Conservation (phyloP, 2,888 invertebrate species). For the Ectropis crepuscularia region DNA sequence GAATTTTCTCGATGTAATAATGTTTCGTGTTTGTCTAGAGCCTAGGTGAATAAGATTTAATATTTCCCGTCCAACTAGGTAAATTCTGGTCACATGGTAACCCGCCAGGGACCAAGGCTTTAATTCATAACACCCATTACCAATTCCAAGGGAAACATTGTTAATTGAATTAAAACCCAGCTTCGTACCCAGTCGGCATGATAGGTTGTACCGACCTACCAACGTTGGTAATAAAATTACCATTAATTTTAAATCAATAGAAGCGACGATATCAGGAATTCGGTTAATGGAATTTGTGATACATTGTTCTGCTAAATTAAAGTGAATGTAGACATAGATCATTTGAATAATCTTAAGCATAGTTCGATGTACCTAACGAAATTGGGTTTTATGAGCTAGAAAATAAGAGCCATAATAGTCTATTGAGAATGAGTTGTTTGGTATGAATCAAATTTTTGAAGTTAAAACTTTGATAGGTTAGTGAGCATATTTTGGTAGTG, state of each 20-base stretch:
- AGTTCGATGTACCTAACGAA: background rate
- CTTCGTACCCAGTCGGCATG: constrained; percentile 35
- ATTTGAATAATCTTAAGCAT: constrained; percentile 7
- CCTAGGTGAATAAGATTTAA: no score
- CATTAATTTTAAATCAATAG: constrained; percentile 58
- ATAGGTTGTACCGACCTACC: constrained; percentile 31
- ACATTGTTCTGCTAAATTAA: constrained; percentile 22
- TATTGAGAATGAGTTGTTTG: no score
- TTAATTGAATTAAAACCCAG: constrained; percentile 57
- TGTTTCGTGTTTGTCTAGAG: no score
- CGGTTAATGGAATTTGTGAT: constrained; percentile 32
- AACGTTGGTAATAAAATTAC: constrained; percentile 54
- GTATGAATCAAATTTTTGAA: no score
- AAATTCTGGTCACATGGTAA: no score
- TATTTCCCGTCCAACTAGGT: no score
- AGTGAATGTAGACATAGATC: constrained; percentile 13
- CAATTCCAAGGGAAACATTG: constrained; percentile 54
- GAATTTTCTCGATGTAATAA: no score
- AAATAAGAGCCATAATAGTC: no score
- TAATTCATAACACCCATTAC: constrained; percentile 50
- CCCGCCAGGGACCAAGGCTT: constrained; percentile 30
- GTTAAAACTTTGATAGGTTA: no score
- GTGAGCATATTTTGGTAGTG: no score
- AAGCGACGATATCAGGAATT: constrained; percentile 39
- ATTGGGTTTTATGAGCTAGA: no score